Evolutionary conservation across 2,797 vertebrate species (phyloP), one percentile per base, ranked within the genome.

Genomic region (Melanotaenia trifasciata): DNA sequence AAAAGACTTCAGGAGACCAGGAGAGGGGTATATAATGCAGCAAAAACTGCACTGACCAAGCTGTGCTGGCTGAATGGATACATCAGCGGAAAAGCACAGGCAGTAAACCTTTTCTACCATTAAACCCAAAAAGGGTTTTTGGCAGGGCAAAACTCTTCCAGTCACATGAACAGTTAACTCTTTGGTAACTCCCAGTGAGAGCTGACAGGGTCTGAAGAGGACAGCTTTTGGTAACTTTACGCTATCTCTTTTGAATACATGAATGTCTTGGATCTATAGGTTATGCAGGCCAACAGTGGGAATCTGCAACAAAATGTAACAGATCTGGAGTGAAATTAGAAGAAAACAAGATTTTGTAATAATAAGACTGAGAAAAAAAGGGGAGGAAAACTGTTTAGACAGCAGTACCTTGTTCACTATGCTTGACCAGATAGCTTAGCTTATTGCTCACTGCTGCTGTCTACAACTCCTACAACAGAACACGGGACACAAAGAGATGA

Each of bases 291-390:
- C 43, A 60, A 22, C 11, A 68, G 64, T 58, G 9, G 53, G 45
- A 70, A 33, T 58, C 73, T 66, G 72, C 63, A 63, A 12, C 7
- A 3, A 73, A 47, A 76, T 74, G 47, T 51, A 81, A 83, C 20
- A 76, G 74, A 83, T 64, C 76, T 58, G 18, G 33, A 76, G 70
- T 36, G 54, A 43, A 76, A 69, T 76, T 3, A 56, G 64, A 62
- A 70, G 32, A 75, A 65, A 62, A 73, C 13, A 24, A 11, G 28
- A 58, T 67, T 24, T 72, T 73, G 64, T 24, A n/a, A 36, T 12
- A 28, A 69, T n/a, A 58, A 61, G 38, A 66, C 59, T 60, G 51
- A 74, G 57, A 47, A 58, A 50, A 81, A 78, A 70, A 36, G 0
- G 20, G 18, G 18, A 58, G 47, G 67, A 66, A 65, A 79, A 35